Evolutionary conservation across 30 jellyfish, hydroid and myxozoan species (phyloP).

Genomic region (Calvadosia cruxmelitensis): DNA sequence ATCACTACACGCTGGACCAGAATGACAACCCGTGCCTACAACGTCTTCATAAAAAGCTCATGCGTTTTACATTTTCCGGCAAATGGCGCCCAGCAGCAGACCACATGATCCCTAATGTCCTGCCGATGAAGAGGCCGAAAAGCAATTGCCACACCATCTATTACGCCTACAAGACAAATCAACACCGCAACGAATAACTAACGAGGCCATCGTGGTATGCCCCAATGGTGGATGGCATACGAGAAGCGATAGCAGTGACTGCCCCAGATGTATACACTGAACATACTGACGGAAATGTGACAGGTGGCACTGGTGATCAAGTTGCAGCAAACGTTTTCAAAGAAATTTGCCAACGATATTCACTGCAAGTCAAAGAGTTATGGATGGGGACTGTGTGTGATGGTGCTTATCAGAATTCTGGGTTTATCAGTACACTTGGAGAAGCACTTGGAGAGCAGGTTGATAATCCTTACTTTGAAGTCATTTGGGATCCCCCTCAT

Average conservation of each 20-base stretch:
- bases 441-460: slow-evolving; percentile 1
- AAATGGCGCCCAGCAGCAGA: too few species aligned
- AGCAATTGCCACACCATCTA: too few species aligned
- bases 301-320: slow-evolving; percentile 13
- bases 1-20: too few species aligned
- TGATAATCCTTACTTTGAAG: not conserved
- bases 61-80: too few species aligned
- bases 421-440: not conserved
- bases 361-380: not conserved
- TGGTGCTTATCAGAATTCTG: slow-evolving; percentile 12
- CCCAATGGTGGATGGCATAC: slow-evolving; percentile 10
- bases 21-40: too few species aligned
- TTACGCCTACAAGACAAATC: too few species aligned
- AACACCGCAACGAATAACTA: slow-evolving; percentile 4
- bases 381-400: slow-evolving; percentile 19
- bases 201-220: slow-evolving; percentile 7
- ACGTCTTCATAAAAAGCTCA: too few species aligned
- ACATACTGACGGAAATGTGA: slow-evolving; percentile 5
- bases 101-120: too few species aligned
- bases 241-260: slow-evolving; percentile 12
- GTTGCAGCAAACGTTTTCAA: not conserved
- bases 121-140: too few species aligned
- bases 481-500: slow-evolving; percentile 25
- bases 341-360: slow-evolving; percentile 6
- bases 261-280: slow-evolving; percentile 10